phyloP scores from a whole-genome alignment of 1,140 invertebrate genomes.

The Drosophila mayri region DNA sequence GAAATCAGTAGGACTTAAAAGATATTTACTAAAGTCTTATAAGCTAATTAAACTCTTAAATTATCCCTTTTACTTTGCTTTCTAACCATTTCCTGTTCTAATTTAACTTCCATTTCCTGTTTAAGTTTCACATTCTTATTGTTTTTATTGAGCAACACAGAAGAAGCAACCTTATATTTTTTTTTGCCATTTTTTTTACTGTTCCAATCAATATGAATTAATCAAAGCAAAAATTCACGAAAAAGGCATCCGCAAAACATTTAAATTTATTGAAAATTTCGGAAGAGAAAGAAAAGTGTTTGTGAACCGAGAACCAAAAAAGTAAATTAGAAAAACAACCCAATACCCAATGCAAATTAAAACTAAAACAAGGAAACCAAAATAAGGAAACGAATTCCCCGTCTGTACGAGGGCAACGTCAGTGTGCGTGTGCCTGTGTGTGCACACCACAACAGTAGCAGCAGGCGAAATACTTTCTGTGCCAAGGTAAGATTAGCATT shows the following conservation, averaged over 20 bases:
- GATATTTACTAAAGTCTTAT: not conserved
- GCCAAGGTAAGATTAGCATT: conserved; percentile 73
- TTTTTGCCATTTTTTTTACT: conserved; percentile 42
- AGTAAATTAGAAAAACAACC: conserved; percentile 4
- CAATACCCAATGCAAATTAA: conserved; percentile 27
- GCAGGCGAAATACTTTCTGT: conserved; percentile 47
- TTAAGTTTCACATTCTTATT: not conserved
- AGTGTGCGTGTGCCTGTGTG: conserved; percentile 7
- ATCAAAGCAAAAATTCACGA: conserved; percentile 6
- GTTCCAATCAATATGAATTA: conserved; percentile 12
- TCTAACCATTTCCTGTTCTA: not conserved
- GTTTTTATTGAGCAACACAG: conserved; percentile 1
- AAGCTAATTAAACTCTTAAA: not conserved
- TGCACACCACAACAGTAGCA: conserved; percentile 28
- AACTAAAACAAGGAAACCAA: conserved; percentile 41
- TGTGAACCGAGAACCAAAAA: conserved; percentile 18
- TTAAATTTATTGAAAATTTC: conserved; percentile 1
- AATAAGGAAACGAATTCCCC: conserved; percentile 44
- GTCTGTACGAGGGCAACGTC: conserved; percentile 21
- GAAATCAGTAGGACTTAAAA: not conserved
- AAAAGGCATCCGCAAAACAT: conserved; percentile 9
- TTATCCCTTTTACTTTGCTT: not conserved
- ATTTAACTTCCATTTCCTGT: not conserved
- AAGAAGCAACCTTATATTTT: conserved; percentile 3
- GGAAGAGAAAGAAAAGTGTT: conserved; percentile 7